Percentiles rank a stretch among this genome's conserved stretches.
These are phyloP conservation scores for Choristoneura rosaceana DNA, from an alignment of 2,888 invertebrate genomes.

Conservation along the genomic window DNA sequence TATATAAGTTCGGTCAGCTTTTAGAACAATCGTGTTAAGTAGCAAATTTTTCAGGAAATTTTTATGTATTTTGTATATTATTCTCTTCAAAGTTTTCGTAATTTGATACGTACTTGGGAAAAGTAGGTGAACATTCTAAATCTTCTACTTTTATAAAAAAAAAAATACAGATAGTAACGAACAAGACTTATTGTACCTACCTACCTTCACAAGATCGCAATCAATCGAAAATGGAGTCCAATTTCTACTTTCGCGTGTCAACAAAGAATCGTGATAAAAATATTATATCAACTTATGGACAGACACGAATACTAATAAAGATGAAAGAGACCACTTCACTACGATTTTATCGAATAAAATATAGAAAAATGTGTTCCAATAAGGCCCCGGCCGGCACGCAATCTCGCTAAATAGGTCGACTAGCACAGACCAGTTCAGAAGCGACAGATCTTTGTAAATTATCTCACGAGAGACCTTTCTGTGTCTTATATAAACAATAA, in stretches of 20 bases:
- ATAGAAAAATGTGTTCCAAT: slow-evolving; percentile 35
- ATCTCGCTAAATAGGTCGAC: slow-evolving; percentile 29
- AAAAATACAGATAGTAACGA: neutral
- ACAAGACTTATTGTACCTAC: neutral
- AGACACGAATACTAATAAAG: slow-evolving; percentile 24
- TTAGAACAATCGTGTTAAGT: too few species aligned
- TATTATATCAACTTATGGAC: slow-evolving; percentile 15
- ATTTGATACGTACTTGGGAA: too few species aligned
- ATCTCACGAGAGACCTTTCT: neutral
- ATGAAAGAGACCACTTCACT: slow-evolving; percentile 22
- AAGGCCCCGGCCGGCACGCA: slow-evolving; percentile 22
- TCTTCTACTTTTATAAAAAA: neutral
- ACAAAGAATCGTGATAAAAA: slow-evolving; percentile 5
- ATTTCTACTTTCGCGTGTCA: neutral
- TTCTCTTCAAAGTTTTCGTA: too few species aligned
- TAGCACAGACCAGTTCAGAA: slow-evolving; percentile 4
- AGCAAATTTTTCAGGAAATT: too few species aligned
- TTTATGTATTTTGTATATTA: too few species aligned
- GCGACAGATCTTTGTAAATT: slow-evolving; percentile 2
- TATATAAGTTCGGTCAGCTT: too few species aligned
- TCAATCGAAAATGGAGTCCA: neutral
- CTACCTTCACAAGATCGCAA: neutral
- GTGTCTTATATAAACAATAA: too few species aligned
- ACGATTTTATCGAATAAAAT: slow-evolving; percentile 39
- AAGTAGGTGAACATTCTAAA: too few species aligned